Evolutionary conservation across 2,797 vertebrate species (phyloP).

Genomic region (Chelon auratus): DNA sequence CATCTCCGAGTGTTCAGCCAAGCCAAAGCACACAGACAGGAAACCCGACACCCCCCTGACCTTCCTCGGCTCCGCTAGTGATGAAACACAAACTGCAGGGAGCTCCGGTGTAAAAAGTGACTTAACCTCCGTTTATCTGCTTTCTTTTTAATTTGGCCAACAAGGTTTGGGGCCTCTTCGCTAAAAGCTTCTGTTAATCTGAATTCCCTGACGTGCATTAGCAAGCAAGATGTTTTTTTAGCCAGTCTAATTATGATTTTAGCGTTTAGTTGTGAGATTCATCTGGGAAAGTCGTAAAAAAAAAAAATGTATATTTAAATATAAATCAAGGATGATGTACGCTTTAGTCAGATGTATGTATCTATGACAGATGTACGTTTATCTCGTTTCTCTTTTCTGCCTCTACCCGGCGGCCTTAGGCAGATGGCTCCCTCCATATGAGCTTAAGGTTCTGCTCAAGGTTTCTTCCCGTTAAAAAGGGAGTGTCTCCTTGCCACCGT

Average conservation of each 20-base stretch:
- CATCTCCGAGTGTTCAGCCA: slow-evolving; percentile 42
- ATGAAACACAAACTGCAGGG: slow-evolving; percentile 62
- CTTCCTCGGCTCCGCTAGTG: slow-evolving; percentile 54
- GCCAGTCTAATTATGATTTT: background rate
- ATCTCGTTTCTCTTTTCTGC: no score
- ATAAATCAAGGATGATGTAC: no score
- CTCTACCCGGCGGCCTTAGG: no score
- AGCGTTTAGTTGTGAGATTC: slow-evolving; percentile 1
- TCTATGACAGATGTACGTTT: no score
- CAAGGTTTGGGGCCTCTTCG: background rate
- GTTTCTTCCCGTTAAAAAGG: no score
- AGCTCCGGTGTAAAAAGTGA: slow-evolving; percentile 13
- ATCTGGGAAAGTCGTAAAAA: no score
- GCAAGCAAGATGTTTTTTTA: background rate
- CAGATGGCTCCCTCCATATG: no score
- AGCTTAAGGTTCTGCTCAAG: no score
- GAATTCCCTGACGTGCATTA: background rate
- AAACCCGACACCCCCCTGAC: slow-evolving; percentile 63
- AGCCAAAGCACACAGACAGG: slow-evolving; percentile 55
- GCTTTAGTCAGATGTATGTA: no score
- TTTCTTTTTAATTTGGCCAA: background rate
- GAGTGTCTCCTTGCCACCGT: no score
- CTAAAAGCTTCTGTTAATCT: slow-evolving; percentile 13
- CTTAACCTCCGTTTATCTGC: background rate
- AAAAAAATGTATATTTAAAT: no score